Percentiles rank a stretch among this genome's conserved stretches.
These are phyloP conservation scores for Hypotaenidia okinawae DNA, from an alignment of 2,797 vertebrate genomes.

Conservation along the genomic window DNA sequence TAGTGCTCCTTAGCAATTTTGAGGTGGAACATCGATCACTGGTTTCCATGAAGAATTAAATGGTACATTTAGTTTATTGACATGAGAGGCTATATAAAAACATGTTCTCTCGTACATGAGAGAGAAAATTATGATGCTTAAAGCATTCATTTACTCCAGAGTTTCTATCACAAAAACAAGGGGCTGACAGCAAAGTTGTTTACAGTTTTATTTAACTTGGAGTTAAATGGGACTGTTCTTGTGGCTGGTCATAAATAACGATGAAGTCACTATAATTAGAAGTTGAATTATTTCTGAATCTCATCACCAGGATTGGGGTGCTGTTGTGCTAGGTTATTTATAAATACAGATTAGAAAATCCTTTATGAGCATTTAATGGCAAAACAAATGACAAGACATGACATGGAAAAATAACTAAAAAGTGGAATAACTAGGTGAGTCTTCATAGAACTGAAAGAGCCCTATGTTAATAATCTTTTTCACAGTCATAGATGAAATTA, in stretches of 20 bases:
- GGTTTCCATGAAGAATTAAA: background rate
- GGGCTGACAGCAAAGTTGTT: background rate
- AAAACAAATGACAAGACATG: background rate
- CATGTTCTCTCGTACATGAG: background rate
- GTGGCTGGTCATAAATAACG: background rate
- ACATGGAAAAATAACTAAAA: background rate
- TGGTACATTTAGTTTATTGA: background rate
- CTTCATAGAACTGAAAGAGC: background rate
- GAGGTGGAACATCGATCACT: constrained; percentile 14
- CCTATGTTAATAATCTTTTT: background rate
- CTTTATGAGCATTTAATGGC: background rate
- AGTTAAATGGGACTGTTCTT: background rate
- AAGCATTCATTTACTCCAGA: background rate
- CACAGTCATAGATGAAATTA: background rate
- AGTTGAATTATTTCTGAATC: constrained; percentile 13
- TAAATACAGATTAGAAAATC: background rate
- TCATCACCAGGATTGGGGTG: background rate
- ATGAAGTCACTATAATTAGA: background rate
- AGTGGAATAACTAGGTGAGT: background rate
- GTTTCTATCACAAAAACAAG: background rate
- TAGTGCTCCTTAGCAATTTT: background rate
- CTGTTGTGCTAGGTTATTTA: background rate
- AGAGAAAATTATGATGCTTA: background rate
- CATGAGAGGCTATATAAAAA: background rate
- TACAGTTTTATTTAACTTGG: background rate